Base-by-base conservation (phyloP, 2,797 vertebrate species). In the Harpagifer antarcticus region DNA sequence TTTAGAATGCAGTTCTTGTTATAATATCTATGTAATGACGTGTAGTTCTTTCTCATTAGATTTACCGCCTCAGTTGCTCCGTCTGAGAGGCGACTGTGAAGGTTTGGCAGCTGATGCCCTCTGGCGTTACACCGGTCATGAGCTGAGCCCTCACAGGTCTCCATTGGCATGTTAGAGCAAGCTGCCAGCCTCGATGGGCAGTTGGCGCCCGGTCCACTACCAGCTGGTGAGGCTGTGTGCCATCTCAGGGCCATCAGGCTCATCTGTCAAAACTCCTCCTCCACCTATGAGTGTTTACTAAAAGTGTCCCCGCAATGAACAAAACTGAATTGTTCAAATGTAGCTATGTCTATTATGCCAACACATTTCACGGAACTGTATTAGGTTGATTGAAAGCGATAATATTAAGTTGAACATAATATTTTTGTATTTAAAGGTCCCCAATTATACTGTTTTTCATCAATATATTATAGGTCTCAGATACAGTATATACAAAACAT, bases 181-280 rank as follows among this genome's bases (percentile, higher is more conserved):
- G 91, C 94, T 94, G 93, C 91, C 92, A 90, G 72, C 84, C 84
- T 72, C 63, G 87, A 92, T 79, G 84, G 92, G 90, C 93, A 94
- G 91, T 94, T 94, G 93, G 94, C 77, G 94, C 77, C 80, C 76
- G 82, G 88, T 90, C 88, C 89, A 87, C 78, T 84, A 89, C 92
- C 93, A 95, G 93, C 93, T 94, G 93, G 91, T 90, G 87, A 81
- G 88, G 85, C 90, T 85, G 78, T 88, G 79, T 88, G 89, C 89
- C 89, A 74, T 83, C 86, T 86, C 85, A 64, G 57, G 72, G 90
- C 90, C 87, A 87, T 91, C 85, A 78, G 84, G 76, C 83, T 93
- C 88, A 78, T 93, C 91, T 90, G 90, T 94, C 91, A 89, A 79
- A 85, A 70, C 74, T 71, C 59, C 66, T 33, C 40, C 61, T 67